Base-by-base conservation (phyloP, 2,797 vertebrate species). In the Myotis planiceps region DNA sequence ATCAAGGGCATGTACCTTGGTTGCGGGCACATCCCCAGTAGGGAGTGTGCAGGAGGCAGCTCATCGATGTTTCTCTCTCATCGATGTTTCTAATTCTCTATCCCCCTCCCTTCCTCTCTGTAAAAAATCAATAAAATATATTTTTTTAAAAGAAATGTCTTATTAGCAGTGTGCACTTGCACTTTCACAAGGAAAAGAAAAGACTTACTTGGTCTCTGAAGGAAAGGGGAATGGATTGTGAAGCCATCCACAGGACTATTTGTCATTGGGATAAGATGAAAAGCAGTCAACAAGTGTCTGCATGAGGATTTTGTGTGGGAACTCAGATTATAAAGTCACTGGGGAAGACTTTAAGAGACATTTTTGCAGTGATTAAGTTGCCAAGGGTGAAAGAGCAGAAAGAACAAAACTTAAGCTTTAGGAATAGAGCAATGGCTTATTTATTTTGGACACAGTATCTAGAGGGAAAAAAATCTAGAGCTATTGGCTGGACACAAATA, bases 361-460 rank as follows among this genome's bases (percentile, higher is more conserved):
- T 96, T 94, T 97, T 91, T 96, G 39, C 51, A 82, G 58, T 65
- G 68, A 87, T 90, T 96, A 39, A 34, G 51, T 79, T 93, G 93
- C 92, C 96, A 97, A 79, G 88, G 95, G 92, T 96, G 87, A 97
- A 97, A 96, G 95, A 84, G 63, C 78, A 90, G 45, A 90, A 91
- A 88, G 39, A 92, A 29, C 75, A 88, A 66, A 76, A 68, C 66
- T 83, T 37, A 63, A 63, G 47, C 37, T 78, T 90, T 58, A 90
- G 1, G 10, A 89, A 13, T 66, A 88, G 13, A 94, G 71, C 6
- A 16, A 84, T 82, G 90, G 86, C 71, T 79, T 97, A 92, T 96
- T 98, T 97, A 95, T 96, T 96, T 97, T 97, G 96, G 94, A 93
- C 34, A 92, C 55, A 90, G 15, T 66, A 78, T 92, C 65, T 79